Base-by-base conservation (phyloP, 2,113 vertebrate genomes). In the Callithrix jacchus region DNA sequence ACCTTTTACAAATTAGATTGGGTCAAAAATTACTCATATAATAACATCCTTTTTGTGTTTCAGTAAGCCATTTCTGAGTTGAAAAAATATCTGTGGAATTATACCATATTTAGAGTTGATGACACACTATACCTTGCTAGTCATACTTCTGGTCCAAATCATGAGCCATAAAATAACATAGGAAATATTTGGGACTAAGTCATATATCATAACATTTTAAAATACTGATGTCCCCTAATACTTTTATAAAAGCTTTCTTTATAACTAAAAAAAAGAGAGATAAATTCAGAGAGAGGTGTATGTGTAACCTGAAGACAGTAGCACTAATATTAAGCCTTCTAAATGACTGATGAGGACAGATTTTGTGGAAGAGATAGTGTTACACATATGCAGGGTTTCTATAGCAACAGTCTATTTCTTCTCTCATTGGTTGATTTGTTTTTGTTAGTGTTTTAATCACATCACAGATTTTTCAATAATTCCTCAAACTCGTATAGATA, bases 1-100 rank as follows among this genome's bases (percentile, higher is more conserved):
- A 21, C 20, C 4, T 80, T 97, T 86, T 91, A 49, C 14, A 81
- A 74, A 91, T 85, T 85, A 85, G 42, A 71, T 47, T 70, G 25
- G 5, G 1, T 25, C 25, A 30, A 77, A 82, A 2, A 0, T 64
- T 89, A 86, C 35, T 93, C 32, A 64, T 68, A 64, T 25, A 68
- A 32, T 47, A 64, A 32, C 1, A 40, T 42, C 13, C 52, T 2
- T 56, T 8, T 73, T 93, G 17, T 45, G 9, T n/a, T 97, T 83
- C n/a, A 70, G 3, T 66, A 85, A 86, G 10, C 1, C 6, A 56
- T 85, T 74, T 91, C 42, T 86, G 9, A 64, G 13, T 58, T 86
- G 16, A 94, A 5, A 76, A 86, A 47, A 40, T 37, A 54, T 68
- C 47, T 94, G 21, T 97, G 66, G 49, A 87, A 79, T 83, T 88